Base-by-base conservation (phyloP, 2,888 invertebrate genomes). In the Drosophila borborema region DNA sequence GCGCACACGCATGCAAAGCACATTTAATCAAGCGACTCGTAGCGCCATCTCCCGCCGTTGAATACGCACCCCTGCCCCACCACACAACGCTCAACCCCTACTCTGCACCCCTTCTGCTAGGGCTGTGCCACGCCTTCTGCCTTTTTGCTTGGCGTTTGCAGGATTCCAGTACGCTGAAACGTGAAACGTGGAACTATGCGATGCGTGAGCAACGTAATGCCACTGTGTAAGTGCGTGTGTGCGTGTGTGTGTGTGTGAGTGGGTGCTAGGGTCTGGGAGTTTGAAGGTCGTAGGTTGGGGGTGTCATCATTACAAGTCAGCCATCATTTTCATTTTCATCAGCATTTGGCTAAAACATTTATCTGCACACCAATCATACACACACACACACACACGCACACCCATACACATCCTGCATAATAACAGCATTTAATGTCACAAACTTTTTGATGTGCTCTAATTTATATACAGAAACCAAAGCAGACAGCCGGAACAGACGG, bases 391-490 rank as follows among this genome's bases (percentile, higher is more conserved):
- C 28, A 16, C 16, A 12, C 63, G n/a, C 48, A 10, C 20, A 6
- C 20, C 12, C 20, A 12, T 76, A 60, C 63, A 12, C 23, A 12
- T 12, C 14, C 58, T 18, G 20, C 46, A 36, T 10, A 46, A 41
- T 28, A 55, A 41, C 46, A 49, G 64, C 74, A 75, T 78, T 73
- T 85, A 74, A 86, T 87, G 80, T 80, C 70, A 66, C 75, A 73
- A 85, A 85, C 82, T 85, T 85, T 85, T 85, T 85, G 88, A 85
- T 87, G 80, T 80, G 75, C 64, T 84, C 84, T 89, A 86, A 86
- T 86, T 89, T 80, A 72, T 80, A 77, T 75, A 77, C 79, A 73
- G 79, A 75, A 12, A 10, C 20, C 81, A 77, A 64, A 49, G 64
- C 74, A 65, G 60, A 59, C 51, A 58, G 59, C 43, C 51, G 54